Percentiles rank a stretch among this genome's conserved stretches.
Evolutionary conservation across 1,140 invertebrate species (phyloP).

Genomic region (Trichonephila clavata): DNA sequence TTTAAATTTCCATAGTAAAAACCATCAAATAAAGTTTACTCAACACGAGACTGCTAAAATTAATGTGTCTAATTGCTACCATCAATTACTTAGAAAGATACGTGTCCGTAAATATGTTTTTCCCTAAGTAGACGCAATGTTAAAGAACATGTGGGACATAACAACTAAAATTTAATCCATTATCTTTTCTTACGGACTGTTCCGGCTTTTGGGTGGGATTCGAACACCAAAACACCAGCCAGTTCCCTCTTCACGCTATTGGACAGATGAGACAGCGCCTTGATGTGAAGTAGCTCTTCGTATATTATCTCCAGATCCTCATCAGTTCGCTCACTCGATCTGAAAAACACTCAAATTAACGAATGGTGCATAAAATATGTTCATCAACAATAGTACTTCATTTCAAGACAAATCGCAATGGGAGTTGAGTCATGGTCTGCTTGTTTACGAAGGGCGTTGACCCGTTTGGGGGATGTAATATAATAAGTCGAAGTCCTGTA

Average conservation of each 20-base stretch:
- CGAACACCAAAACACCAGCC: constrained; percentile 90
- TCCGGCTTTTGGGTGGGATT: constrained; percentile 89
- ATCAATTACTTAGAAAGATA: too few relatives aligned
- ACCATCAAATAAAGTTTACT: too few relatives aligned
- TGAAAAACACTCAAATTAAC: constrained; percentile 79
- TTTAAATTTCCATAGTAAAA: too few relatives aligned
- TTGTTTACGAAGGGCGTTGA: not conserved
- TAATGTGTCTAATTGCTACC: too few relatives aligned
- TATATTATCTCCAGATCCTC: constrained; percentile 93
- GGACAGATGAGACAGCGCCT: constrained; percentile 90
- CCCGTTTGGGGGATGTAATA: not conserved
- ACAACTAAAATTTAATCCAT: not conserved
- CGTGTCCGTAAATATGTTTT: too few relatives aligned
- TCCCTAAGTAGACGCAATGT: too few relatives aligned
- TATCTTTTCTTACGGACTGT: constrained; percentile 86
- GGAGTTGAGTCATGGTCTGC: not conserved
- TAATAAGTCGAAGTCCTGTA: not conserved
- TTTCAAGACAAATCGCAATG: not conserved
- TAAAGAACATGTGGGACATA: not conserved
- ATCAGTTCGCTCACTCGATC: constrained; percentile 87
- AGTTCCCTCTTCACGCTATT: constrained; percentile 92
- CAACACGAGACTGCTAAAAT: too few relatives aligned
- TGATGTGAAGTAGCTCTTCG: constrained; percentile 91
- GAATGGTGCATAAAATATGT: constrained; percentile 64
- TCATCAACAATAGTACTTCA: constrained; percentile 38